These are phyloP conservation scores for Chironomus tentans DNA, from an alignment of 2,888 invertebrate species.

Conservation along the genomic window DNA sequence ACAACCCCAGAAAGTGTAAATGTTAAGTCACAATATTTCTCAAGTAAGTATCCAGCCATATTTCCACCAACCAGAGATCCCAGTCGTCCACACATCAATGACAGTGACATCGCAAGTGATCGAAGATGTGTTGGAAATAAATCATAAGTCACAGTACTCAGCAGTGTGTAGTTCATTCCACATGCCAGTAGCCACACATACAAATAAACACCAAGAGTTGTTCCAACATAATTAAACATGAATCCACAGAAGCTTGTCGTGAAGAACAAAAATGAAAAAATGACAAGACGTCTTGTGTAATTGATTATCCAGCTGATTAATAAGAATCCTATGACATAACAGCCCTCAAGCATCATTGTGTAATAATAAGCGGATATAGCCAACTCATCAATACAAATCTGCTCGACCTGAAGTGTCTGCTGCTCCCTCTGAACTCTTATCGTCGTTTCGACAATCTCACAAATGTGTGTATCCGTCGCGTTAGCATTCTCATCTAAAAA, in stretches of 20 bases:
- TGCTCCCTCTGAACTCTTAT: conserved; percentile 27
- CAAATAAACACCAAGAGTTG: conserved; percentile 33
- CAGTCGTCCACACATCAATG: conserved; percentile 39
- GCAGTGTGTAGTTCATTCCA: conserved; percentile 35
- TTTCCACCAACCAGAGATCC: conserved; percentile 41
- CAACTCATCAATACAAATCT: conserved; percentile 32
- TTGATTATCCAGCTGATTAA: conserved; percentile 35
- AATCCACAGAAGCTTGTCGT: conserved; percentile 34
- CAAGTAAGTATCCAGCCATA: conserved; percentile 37
- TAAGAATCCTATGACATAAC: conserved; percentile 35
- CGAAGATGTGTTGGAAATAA: conserved; percentile 38
- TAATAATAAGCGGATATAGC: conserved; percentile 35
- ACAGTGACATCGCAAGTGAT: conserved; percentile 41
- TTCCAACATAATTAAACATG: conserved; percentile 31
- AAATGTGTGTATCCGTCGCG: conserved; percentile 34
- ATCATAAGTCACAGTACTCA: conserved; percentile 37
- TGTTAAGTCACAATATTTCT: conserved; percentile 36
- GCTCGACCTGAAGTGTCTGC: neutral
- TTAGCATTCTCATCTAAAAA: conserved; percentile 31
- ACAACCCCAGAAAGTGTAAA: conserved; percentile 30
- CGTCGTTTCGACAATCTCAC: conserved; percentile 33
- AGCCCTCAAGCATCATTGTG: conserved; percentile 33
- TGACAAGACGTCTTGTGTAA: conserved; percentile 33
- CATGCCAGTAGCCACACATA: conserved; percentile 34
- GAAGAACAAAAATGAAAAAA: conserved; percentile 32